These are phyloP conservation scores for Geophilus truncorum DNA, from an alignment of 2,888 invertebrate species.

Conservation along the genomic window DNA sequence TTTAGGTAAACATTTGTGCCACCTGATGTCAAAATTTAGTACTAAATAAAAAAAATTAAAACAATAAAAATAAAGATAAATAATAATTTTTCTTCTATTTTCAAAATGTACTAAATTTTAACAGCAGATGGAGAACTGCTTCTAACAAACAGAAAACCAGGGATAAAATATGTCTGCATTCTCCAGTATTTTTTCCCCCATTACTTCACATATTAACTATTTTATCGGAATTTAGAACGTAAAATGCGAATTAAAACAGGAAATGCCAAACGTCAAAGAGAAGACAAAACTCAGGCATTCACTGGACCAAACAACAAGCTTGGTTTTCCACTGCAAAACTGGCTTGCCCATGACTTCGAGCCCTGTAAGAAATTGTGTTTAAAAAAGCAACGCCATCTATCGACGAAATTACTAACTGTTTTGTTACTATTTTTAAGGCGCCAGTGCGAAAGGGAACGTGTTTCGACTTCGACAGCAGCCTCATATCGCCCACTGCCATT, in stretches of 20 bases:
- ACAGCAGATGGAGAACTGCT: no score
- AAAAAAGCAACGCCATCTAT: no score
- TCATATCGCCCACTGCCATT: constrained; percentile 64
- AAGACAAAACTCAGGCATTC: constrained; percentile 68
- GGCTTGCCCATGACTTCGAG: constrained; percentile 79
- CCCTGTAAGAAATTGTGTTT: no score
- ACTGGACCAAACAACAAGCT: constrained; percentile 70
- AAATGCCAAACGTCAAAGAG: constrained; percentile 64
- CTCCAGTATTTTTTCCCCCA: no score
- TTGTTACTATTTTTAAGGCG: constrained; percentile 49
- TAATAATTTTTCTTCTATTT: background rate
- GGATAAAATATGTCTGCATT: no score
- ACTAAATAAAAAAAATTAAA: no score
- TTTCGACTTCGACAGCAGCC: constrained; percentile 77
- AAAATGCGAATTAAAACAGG: background rate
- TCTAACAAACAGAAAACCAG: no score
- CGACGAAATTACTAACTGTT: constrained; percentile 31
- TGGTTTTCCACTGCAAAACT: constrained; percentile 75
- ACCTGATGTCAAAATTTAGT: no score
- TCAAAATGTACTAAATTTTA: no score
- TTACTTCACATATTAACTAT: no score
- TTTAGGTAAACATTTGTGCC: no score
- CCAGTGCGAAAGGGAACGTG: constrained; percentile 70
- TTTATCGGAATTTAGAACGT: background rate
- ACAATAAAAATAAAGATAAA: no score